Percentiles rank a stretch among this genome's conserved stretches.
Conservation (phyloP, 37 sponge, comb jelly and placozoan species). For the Agelas oroides region DNA sequence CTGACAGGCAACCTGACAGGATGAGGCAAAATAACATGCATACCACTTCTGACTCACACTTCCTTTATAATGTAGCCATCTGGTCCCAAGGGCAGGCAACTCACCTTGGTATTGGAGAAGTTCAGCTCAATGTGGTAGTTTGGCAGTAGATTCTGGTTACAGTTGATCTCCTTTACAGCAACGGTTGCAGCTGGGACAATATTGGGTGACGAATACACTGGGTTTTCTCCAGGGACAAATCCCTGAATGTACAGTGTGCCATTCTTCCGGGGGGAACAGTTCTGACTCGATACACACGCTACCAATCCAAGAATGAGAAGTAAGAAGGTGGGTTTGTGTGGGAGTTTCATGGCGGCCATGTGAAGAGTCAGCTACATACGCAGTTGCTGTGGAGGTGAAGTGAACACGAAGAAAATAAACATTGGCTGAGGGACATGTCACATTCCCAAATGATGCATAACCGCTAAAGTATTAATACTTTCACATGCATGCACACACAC, state of each 20-base stretch:
- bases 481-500: no score
- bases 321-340: not conserved
- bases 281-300: not conserved
- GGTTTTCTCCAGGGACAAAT: slow-evolving; percentile 44
- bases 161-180: slow-evolving; percentile 69
- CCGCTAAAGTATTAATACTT: no score
- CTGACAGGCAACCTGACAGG: no score
- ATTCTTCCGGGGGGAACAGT: not conserved
- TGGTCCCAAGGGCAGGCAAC: no score
- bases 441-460: no score
- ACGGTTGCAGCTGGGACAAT: slow-evolving; percentile 57
- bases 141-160: slow-evolving; percentile 17
- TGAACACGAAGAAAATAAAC: no score
- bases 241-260: slow-evolving; percentile 38
- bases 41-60: no score
- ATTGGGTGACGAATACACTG: slow-evolving; percentile 18
- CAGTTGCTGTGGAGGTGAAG: no score
- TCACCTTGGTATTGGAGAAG: slow-evolving; percentile 61
- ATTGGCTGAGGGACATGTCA: no score
- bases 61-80: no score
- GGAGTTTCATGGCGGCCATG: not conserved
- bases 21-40: no score
- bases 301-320: not conserved
- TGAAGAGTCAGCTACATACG: not conserved
- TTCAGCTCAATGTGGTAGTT: slow-evolving; percentile 47